These are phyloP conservation scores for Pygoscelis antarcticus DNA, from an alignment of 2,113 vertebrate genomes.

Conservation along the genomic window DNA sequence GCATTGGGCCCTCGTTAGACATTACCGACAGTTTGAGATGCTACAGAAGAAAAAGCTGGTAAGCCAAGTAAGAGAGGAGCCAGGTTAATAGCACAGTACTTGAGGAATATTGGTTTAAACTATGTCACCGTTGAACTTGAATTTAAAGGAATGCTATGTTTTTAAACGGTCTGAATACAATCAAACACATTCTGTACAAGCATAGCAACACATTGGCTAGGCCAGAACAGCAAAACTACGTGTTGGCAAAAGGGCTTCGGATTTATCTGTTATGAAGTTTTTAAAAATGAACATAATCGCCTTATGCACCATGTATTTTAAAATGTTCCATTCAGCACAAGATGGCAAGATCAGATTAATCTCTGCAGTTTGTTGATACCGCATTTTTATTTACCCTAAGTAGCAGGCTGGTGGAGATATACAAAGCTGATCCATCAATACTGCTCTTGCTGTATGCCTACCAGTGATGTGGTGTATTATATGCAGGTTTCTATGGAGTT, in stretches of 20 bases:
- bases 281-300: conserved; percentile 66
- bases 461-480: not conserved
- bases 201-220: conserved; percentile 8
- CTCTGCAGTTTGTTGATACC: conserved; percentile 46
- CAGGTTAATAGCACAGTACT: conserved; percentile 29
- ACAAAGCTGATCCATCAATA: conserved; percentile 11
- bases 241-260: conserved; percentile 17
- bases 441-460: not conserved
- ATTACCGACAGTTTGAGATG: not conserved
- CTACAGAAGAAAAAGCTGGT: not conserved
- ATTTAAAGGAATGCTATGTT: not conserved
- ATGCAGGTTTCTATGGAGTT: not conserved
- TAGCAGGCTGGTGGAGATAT: conserved; percentile 21
- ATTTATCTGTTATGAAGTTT: conserved; percentile 55
- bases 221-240: conserved; percentile 10
- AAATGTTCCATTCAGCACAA: conserved; percentile 59
- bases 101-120: conserved; percentile 22
- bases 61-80: conserved; percentile 14
- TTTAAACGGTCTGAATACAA: conserved; percentile 1
- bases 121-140: not conserved
- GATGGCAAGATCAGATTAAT: conserved; percentile 53
- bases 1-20: not conserved
- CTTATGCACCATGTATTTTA: conserved; percentile 62
- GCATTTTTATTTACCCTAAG: conserved; percentile 58
- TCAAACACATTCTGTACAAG: conserved; percentile 3